Evolutionary conservation across 2,888 invertebrate species (phyloP), one percentile per base, ranked within the genome.

Genomic region (Anthophora plumipes): DNA sequence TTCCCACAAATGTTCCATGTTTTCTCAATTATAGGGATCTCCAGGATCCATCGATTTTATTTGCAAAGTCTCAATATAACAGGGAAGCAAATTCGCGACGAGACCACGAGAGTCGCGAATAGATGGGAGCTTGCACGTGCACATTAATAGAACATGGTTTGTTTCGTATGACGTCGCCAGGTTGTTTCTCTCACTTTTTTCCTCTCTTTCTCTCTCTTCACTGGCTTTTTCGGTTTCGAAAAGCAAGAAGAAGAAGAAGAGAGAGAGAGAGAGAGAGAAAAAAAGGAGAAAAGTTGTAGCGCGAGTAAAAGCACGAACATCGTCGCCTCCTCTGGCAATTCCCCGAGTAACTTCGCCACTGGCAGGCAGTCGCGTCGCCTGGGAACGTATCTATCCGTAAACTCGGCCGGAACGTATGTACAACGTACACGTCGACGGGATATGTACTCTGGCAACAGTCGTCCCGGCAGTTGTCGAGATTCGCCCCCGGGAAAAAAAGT

Each of bases 341-440:
- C 67, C 55, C 82, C 76, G 77, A 77, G 88, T 89, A 91, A 91
- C 90, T 91, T 91, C 85, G 83, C 84, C 73, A 75, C 74, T 31
- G 31, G 31, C 31, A 31, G 31, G 31, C 74, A 75, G 67, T 68
- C 72, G 84, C 74, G 75, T 87, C 87, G 85, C 84, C 85, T 86
- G 85, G 89, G 90, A 91, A 91, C 89, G 89, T 90, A 90, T 91
- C 89, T 89, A 88, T 90, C 89, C 82, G 79, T 85, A 90, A 91
- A 89, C 90, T 91, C 82, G 84, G 79, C 71, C 79, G 70, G 57
- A 75, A 81, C 89, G 88, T 48, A 48, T 46, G 80, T 72, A 74
- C 77, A 84, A 77, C 31, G 68, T 75, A 75, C 81, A 83, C 80
- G 77, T 57, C 67, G 72, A 25, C 31, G 52, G 57, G 66, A 71